Evolutionary conservation across 2,113 vertebrate species (phyloP).

Genomic region (Brachypteracias leptosomus): DNA sequence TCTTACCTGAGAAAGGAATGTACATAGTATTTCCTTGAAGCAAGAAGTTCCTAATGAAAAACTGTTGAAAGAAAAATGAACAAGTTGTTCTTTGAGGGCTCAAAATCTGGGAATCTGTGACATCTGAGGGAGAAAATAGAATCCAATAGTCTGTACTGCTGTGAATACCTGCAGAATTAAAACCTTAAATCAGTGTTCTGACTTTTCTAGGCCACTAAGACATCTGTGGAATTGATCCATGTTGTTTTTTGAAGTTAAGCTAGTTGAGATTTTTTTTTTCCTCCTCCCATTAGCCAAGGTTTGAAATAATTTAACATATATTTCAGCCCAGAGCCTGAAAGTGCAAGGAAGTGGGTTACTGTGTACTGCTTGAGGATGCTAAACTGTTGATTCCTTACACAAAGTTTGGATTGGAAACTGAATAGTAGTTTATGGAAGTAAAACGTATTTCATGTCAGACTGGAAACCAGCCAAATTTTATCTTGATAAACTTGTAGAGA

Average conservation of each 20-base stretch:
- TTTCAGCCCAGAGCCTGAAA: neutral
- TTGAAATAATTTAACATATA: neutral
- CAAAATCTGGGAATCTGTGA: neutral
- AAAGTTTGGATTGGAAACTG: neutral
- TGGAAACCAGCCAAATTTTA: conserved; percentile 15
- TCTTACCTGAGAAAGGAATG: neutral
- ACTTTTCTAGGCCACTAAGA: neutral
- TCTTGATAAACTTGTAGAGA: neutral
- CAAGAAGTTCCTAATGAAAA: neutral
- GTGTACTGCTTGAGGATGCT: conserved; percentile 42
- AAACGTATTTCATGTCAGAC: neutral
- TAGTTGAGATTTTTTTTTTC: neutral
- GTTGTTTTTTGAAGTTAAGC: neutral
- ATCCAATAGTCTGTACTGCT: neutral
- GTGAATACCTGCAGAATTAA: neutral
- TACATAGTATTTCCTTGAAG: neutral
- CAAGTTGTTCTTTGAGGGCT: neutral
- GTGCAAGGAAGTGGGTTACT: neutral
- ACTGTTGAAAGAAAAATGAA: neutral
- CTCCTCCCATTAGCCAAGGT: neutral
- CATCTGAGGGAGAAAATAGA: neutral
- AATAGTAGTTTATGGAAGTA: neutral
- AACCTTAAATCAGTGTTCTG: neutral
- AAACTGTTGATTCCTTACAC: neutral
- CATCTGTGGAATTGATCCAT: neutral